Percentiles rank a stretch among this genome's conserved stretches.
These are phyloP conservation scores for Oreochromis mossambicus DNA, from an alignment of 2,797 vertebrate species.

Conservation along the genomic window DNA sequence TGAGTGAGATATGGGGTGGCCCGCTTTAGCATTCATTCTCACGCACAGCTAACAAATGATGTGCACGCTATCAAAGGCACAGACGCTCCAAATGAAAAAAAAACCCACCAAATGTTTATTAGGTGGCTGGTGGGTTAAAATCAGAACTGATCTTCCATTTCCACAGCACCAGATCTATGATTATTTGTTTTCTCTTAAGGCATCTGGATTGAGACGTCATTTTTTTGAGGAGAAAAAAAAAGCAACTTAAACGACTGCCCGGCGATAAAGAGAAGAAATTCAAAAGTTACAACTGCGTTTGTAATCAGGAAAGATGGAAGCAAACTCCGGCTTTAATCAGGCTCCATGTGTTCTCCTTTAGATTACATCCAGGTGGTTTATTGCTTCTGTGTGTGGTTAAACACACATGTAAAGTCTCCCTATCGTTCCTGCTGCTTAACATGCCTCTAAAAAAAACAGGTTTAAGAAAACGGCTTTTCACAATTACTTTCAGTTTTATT, in stretches of 20 bases:
- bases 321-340: conserved; percentile 41
- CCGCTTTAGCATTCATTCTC: background rate
- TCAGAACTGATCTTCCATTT: background rate
- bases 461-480: conserved; percentile 32
- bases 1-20: background rate
- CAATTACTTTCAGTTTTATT: conserved; percentile 56
- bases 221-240: background rate
- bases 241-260: conserved; percentile 4
- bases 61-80: background rate
- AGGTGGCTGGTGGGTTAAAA: background rate
- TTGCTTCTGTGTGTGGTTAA: conserved; percentile 30
- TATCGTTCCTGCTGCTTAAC: conserved; percentile 20
- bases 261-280: conserved; percentile 19
- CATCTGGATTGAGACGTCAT: conserved; percentile 27
- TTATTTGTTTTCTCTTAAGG: conserved; percentile 25
- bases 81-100: background rate
- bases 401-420: background rate
- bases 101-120: background rate
- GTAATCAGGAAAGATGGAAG: conserved; percentile 42
- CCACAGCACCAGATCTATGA: background rate
- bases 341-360: conserved; percentile 28
- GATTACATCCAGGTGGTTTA: conserved; percentile 56
- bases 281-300: conserved; percentile 42
- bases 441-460: conserved; percentile 15
- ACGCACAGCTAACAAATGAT: background rate